Evolutionary conservation across 1,140 invertebrate species (phyloP).

Genomic region (Pogonus chalceus): DNA sequence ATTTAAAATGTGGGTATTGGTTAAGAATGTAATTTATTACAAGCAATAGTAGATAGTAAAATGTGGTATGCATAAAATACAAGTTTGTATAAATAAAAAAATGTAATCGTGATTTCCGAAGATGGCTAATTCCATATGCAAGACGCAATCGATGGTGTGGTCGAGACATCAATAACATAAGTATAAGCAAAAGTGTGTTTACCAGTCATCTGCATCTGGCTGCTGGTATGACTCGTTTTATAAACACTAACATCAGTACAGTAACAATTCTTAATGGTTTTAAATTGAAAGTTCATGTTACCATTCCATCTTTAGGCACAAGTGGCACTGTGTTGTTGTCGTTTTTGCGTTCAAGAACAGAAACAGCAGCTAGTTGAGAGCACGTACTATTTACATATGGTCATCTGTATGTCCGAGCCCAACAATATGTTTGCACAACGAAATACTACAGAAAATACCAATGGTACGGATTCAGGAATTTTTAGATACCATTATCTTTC

Average conservation of each 20-base stretch:
- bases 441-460: background rate
- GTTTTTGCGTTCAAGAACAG: conserved; percentile 1
- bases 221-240: background rate
- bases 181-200: conserved; percentile 14
- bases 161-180: conserved; percentile 8
- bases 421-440: background rate
- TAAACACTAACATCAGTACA: too few species aligned
- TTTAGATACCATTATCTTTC: too few species aligned
- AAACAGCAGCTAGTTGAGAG: background rate
- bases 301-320: conserved; percentile 2
- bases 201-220: conserved; percentile 12
- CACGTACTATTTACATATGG: conserved; percentile 5
- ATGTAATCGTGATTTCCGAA: too few species aligned
- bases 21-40: too few species aligned
- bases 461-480: too few species aligned
- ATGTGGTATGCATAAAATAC: too few species aligned
- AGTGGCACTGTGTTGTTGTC: background rate
- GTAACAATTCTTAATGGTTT: conserved; percentile 6
- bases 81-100: too few species aligned
- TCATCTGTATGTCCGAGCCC: background rate
- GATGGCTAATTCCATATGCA: too few species aligned
- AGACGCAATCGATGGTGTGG: too few species aligned
- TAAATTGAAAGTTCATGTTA: conserved; percentile 6
- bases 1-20: too few species aligned
- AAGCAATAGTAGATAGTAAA: too few species aligned